These are phyloP conservation scores for Atta texana DNA, from an alignment of 1,140 invertebrate genomes.

Conservation along the genomic window DNA sequence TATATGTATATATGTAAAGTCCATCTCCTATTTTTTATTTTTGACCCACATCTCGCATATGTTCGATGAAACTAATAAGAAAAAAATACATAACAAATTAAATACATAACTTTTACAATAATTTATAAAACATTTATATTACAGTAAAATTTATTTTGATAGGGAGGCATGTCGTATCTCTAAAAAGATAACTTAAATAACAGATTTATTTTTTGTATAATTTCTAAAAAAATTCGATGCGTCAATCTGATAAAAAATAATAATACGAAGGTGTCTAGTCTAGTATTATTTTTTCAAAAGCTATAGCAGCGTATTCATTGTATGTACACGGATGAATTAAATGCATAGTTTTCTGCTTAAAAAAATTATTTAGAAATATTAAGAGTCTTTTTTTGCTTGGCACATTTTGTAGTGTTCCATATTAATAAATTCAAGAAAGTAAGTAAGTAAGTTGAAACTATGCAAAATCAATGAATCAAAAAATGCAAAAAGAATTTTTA, in stretches of 20 bases:
- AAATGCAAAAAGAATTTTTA: constrained; percentile 34
- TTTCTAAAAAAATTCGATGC: neutral
- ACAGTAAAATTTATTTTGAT: neutral
- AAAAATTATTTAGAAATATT: neutral
- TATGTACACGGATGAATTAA: neutral
- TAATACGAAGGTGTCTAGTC: neutral
- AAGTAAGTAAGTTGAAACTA: neutral
- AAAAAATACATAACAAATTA: neutral
- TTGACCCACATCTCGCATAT: neutral
- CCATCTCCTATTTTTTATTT: neutral
- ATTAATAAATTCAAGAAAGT: constrained; percentile 30
- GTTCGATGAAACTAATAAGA: neutral
- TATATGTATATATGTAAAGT: too few relatives aligned
- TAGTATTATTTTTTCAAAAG: neutral
- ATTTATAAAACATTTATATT: neutral
- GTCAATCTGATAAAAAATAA: neutral
- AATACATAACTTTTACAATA: neutral
- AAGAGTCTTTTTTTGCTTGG: neutral
- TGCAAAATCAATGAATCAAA: neutral
- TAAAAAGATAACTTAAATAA: neutral
- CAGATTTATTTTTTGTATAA: neutral
- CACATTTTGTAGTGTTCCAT: neutral
- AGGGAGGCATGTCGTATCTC: neutral
- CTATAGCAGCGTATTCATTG: neutral
- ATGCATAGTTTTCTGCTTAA: neutral